Evolutionary conservation across 2,888 invertebrate species (phyloP).

Genomic region (Tuta absoluta): DNA sequence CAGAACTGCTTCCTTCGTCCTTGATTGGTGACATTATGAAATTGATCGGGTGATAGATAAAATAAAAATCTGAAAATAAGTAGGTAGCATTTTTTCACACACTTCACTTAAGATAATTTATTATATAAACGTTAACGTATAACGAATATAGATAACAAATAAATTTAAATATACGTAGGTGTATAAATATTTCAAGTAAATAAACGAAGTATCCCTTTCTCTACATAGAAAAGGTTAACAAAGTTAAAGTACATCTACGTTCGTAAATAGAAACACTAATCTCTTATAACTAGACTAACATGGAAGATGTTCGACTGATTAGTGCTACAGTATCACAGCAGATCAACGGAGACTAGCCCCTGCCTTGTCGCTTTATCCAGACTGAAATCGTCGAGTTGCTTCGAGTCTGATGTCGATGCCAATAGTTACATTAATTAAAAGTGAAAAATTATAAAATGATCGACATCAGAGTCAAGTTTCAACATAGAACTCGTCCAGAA

Average conservation of each 20-base stretch:
- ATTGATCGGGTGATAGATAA: constrained; percentile 77
- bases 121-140: constrained; percentile 68
- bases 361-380: constrained; percentile 46
- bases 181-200: constrained; percentile 71
- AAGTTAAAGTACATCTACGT: constrained; percentile 67
- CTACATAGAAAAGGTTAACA: constrained; percentile 76
- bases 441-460: constrained; percentile 10
- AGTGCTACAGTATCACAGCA: constrained; percentile 79
- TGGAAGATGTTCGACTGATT: constrained; percentile 74
- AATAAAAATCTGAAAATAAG: constrained; percentile 81
- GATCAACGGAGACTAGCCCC: constrained; percentile 66
- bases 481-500: constrained; percentile 39
- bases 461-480: constrained; percentile 32
- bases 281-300: constrained; percentile 74
- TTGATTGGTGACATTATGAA: constrained; percentile 65
- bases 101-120: constrained; percentile 69
- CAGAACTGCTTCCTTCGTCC: constrained; percentile 57
- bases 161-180: constrained; percentile 61
- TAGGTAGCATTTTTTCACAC: constrained; percentile 79
- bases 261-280: constrained; percentile 75
- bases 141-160: constrained; percentile 70
- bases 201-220: constrained; percentile 68
- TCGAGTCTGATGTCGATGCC: neutral
- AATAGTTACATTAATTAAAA: neutral
- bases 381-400: constrained; percentile 37